A percentile compares a stretch with the other conserved stretches of the same genome.
Conservation (phyloP, 2,113 vertebrate species). For the Orthonyx spaldingii region DNA sequence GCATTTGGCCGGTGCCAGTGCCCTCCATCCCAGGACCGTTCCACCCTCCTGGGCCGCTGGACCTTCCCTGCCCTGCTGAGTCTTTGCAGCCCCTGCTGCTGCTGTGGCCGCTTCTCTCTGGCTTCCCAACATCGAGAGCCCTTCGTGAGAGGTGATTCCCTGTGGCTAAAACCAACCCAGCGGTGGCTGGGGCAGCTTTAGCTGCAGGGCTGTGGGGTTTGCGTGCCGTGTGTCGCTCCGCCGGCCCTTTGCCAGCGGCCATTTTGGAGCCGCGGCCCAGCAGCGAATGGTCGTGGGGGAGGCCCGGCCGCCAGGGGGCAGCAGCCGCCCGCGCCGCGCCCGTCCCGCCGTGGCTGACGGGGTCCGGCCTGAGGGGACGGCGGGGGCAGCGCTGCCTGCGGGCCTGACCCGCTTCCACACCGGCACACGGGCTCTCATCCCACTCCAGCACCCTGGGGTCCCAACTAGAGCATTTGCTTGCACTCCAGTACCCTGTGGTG, state of each 20-base stretch:
- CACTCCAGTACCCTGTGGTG: no score
- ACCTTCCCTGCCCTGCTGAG: fast-evolving
- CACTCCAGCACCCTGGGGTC: fast-evolving
- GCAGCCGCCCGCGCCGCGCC: fast-evolving
- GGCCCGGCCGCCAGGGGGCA: slow-evolving; percentile 28
- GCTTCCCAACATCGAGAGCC: fast-evolving
- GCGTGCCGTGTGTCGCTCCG: no score
- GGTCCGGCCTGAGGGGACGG: not conserved
- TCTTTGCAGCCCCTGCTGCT: fast-evolving
- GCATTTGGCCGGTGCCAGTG: fast-evolving
- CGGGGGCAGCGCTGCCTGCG: not conserved
- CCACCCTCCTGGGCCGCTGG: fast-evolving
- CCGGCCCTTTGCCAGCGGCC: slow-evolving; percentile 18
- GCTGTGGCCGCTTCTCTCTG: fast-evolving
- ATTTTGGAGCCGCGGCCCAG: slow-evolving; percentile 45
- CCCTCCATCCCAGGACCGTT: fast-evolving
- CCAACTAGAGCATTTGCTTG: fast-evolving
- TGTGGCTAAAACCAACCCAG: no score
- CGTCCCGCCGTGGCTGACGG: fast-evolving
- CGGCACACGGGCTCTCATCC: fast-evolving
- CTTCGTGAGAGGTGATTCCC: not conserved
- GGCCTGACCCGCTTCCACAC: fast-evolving
- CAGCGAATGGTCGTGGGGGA: slow-evolving; percentile 10
- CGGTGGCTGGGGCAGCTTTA: fast-evolving
- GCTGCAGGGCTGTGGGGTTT: fast-evolving